Base-by-base conservation (phyloP, 1,140 invertebrate genomes). In the Gonioctena quinquepunctata region DNA sequence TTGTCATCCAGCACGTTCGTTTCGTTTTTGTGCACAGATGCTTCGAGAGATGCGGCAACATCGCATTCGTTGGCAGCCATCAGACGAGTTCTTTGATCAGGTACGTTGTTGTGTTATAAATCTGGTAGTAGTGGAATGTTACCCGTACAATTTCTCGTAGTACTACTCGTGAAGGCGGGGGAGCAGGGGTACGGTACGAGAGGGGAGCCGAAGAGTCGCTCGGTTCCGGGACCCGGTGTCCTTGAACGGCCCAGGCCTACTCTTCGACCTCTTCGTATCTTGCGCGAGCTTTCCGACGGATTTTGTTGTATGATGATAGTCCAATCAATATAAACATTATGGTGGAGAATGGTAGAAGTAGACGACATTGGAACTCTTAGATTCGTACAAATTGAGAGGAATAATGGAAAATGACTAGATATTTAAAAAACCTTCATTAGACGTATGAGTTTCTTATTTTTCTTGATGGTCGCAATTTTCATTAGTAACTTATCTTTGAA, bases 231-330 rank as follows among this genome's bases (percentile, higher is more conserved):
- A 75, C 73, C 64, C 22, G 68, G 67, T 76, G 72, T 73, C 74
- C 74, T 76, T 76, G 74, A 76, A 73, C 74, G 71, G 73, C 74
- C 71, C 72, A 76, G 72, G 74, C 74, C 74, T 73, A 76, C 71
- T 76, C 63, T 67, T 67, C 28, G 25, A n/a, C n/a, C n/a, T n/a
- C n/a, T n/a, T n/a, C n/a, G 52, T 67, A 23, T 27, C 25, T 61
- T 61, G 23, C n/a, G n/a, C 59, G 59, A 18, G 52, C 54, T 68
- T 60, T 42, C 33, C 11, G 28, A 33, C 28, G 13, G 13, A 42
- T 42, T 42, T 42, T 42, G 33, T 42, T 42, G 33, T 42, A 42
- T n/a, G n/a, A n/a, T n/a, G n/a, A 42, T 42, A 42, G 33, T 42
- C 33, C 33, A 4, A 42, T 42, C 8, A 42, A 42, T 42, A 42